These are phyloP conservation scores for Amphipoea lucens DNA, from an alignment of 2,888 invertebrate species.

Conservation along the genomic window DNA sequence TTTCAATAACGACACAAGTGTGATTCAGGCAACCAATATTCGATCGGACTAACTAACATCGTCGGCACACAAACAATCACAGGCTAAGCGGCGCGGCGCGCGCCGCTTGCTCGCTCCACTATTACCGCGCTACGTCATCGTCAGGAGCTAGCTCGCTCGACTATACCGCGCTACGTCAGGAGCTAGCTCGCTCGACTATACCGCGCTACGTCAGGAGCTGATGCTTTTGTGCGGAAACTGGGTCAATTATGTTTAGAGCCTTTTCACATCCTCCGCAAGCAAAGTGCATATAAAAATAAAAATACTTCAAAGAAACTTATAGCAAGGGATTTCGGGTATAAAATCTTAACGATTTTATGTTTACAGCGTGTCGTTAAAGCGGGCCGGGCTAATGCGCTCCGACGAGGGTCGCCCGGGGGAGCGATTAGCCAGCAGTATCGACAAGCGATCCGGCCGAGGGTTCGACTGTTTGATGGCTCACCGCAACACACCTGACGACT, in stretches of 20 bases:
- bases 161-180: constrained; percentile 18
- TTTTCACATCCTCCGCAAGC: constrained; percentile 43
- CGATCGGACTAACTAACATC: constrained; percentile 31
- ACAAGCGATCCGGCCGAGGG: constrained; percentile 62
- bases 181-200: constrained; percentile 29
- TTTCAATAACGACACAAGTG: background rate
- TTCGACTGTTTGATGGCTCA: constrained; percentile 57
- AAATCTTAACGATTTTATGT: constrained; percentile 62
- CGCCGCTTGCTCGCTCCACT: constrained; percentile 12
- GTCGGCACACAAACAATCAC: constrained; percentile 20
- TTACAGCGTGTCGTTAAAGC: constrained; percentile 64
- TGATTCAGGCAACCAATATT: constrained; percentile 13
- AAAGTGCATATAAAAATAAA: constrained; percentile 48
- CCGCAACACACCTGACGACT: constrained; percentile 70
- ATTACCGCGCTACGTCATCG: too few relatives aligned
- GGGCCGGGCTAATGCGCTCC: constrained; percentile 66
- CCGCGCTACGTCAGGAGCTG: constrained; percentile 34
- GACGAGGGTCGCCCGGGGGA: constrained; percentile 69
- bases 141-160: constrained; percentile 15
- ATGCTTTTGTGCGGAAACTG: constrained; percentile 51
- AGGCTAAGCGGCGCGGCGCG: constrained; percentile 6
- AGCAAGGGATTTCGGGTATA: constrained; percentile 48
- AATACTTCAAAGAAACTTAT: constrained; percentile 44
- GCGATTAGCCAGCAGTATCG: constrained; percentile 70
- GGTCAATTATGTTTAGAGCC: constrained; percentile 55